A percentile compares a stretch with the other conserved stretches of the same genome.
These are phyloP conservation scores for Petaurus breviceps DNA, from an alignment of 2,113 vertebrate species.

Conservation along the genomic window DNA sequence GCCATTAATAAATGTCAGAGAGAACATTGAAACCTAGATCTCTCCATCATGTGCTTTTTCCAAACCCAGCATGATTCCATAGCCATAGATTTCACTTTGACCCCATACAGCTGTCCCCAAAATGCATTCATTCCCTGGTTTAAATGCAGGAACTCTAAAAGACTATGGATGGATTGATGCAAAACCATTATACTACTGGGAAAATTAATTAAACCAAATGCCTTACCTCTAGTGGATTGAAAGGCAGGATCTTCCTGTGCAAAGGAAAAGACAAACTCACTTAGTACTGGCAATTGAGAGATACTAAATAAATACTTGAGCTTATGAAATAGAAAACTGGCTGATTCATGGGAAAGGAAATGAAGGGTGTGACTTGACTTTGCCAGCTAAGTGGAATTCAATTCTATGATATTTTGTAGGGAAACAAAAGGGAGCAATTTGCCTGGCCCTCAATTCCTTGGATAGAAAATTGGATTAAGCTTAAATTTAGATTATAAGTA, in stretches of 20 bases:
- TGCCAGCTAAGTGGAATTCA: neutral
- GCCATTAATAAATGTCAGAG: neutral
- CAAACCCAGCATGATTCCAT: neutral
- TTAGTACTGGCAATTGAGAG: neutral
- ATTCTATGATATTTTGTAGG: slow-evolving; percentile 19
- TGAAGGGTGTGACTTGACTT: neutral
- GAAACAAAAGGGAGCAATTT: neutral
- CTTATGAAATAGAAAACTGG: neutral
- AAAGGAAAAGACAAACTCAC: neutral
- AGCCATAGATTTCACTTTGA: neutral
- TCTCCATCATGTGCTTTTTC: neutral
- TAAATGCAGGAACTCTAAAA: neutral
- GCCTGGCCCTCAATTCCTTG: neutral
- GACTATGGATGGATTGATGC: neutral
- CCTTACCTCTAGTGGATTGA: neutral
- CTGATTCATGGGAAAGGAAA: slow-evolving; percentile 18
- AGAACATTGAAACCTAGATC: neutral
- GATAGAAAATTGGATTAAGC: neutral
- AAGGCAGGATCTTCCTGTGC: neutral
- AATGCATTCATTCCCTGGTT: neutral
- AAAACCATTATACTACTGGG: neutral
- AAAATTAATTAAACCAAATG: slow-evolving; percentile 2
- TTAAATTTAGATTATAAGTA: neutral
- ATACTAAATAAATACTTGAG: neutral
- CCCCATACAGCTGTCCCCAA: neutral